A percentile compares a stretch with the other conserved stretches of the same genome.
These are phyloP conservation scores for Masticophis lateralis DNA, from an alignment of 2,797 vertebrate genomes.

Conservation along the genomic window DNA sequence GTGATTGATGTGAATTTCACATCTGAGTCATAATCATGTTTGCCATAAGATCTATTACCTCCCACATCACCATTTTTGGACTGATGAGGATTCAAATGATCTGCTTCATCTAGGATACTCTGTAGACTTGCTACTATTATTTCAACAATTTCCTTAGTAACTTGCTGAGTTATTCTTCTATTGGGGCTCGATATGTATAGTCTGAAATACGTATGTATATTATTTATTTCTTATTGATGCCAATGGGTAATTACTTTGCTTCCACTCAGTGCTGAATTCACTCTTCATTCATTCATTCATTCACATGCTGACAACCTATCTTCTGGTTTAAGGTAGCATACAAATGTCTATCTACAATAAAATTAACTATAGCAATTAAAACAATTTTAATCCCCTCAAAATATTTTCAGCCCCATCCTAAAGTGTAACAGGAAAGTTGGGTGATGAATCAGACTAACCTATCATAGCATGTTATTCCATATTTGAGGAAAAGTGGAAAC, in stretches of 20 bases:
- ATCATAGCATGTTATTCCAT: background rate
- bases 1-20: background rate
- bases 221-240: background rate
- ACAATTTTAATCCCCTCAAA: background rate
- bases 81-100: background rate
- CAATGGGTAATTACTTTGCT: background rate
- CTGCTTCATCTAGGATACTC: background rate
- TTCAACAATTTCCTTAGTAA: background rate
- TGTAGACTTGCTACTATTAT: background rate
- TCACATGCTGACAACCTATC: background rate
- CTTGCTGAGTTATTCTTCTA: background rate
- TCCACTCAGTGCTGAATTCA: background rate
- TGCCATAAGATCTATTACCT: background rate
- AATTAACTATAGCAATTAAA: background rate
- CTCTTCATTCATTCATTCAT: background rate
- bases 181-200: background rate
- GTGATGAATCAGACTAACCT: background rate
- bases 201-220: background rate
- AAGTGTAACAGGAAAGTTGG: background rate
- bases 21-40: background rate
- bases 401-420: background rate
- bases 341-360: background rate
- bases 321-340: background rate
- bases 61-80: background rate
- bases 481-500: background rate